Base-by-base conservation (phyloP, 1,140 invertebrate species). In the Sycophila sp. region DNA sequence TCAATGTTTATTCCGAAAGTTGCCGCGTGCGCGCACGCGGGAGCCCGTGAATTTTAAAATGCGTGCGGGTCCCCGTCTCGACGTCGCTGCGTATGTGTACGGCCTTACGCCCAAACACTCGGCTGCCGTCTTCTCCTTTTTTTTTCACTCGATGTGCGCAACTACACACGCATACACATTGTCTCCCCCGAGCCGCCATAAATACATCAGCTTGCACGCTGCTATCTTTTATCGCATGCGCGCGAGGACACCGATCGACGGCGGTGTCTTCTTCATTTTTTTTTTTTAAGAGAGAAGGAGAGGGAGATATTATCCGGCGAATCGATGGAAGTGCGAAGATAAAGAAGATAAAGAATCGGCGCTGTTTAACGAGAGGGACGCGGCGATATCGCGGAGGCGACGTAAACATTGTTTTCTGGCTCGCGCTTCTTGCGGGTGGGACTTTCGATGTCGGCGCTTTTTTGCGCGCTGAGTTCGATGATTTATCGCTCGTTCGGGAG, bases 1-100 rank as follows among this genome's bases (percentile, higher is more conserved):
- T 69, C 78, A 74, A 78, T 80, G 78, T 78, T 81, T 81, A 81
- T 78, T 68, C 64, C 69, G 38, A 55, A 79, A 80, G 72, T 81
- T 78, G 38, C 17, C 65, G 64, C 26, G 51, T 24, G 10, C 24
- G 1, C 34, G 8, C 56, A 60, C 56, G 49, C 19, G 13, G 11
- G 40, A 17, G n/a, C 6, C 51, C 15, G 40, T 42, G 4, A 4
- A 42, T 8, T 42, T 10, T 42, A n/a, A n/a, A 6, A 10, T n/a
- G 4, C 40, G 40, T n/a, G 40, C 40, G 4, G 4, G 40, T n/a
- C n/a, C n/a, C n/a, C n/a, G n/a, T n/a, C n/a, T n/a, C n/a, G n/a
- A n/a, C n/a, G n/a, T n/a, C n/a, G n/a, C n/a, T n/a, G n/a, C n/a
- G n/a, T n/a, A n/a, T n/a, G n/a, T n/a, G n/a, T n/a, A n/a, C n/a